Evolutionary conservation across 2,113 vertebrate genomes (phyloP).

Genomic region (Heterotis niloticus): DNA sequence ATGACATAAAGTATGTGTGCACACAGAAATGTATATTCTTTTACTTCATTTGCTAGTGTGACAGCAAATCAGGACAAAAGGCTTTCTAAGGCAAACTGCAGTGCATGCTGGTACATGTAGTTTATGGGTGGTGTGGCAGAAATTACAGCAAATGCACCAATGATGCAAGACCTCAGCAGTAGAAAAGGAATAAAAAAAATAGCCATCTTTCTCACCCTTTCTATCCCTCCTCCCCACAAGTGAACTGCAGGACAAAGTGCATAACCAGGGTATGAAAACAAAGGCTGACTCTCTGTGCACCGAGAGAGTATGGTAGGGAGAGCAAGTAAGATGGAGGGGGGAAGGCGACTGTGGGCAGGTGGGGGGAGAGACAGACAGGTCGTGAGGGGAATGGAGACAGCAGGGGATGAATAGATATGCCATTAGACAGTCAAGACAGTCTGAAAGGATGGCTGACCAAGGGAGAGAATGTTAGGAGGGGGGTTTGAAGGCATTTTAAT

Average conservation of each 20-base stretch:
- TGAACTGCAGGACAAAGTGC: neutral
- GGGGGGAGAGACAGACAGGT: neutral
- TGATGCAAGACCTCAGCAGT: neutral
- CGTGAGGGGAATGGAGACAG: neutral
- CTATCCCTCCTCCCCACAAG: neutral
- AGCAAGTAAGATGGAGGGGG: neutral
- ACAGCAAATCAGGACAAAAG: neutral
- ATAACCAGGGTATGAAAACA: neutral
- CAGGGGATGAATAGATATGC: no score
- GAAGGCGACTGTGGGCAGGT: neutral
- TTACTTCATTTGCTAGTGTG: neutral
- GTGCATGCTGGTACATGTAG: slow-evolving; percentile 15
- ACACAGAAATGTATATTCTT: no score
- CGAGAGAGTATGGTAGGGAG: neutral
- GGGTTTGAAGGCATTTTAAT: no score
- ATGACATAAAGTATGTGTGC: neutral
- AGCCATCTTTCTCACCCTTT: no score
- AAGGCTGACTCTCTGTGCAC: neutral
- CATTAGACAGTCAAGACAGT: no score
- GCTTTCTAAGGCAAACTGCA: neutral
- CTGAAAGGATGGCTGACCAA: no score
- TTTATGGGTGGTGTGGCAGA: neutral
- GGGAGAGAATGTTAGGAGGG: no score
- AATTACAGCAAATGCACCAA: no score
- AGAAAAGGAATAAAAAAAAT: neutral